phyloP scores from a whole-genome alignment of 2,113 vertebrate species.

The Peromyscus maniculatus region DNA sequence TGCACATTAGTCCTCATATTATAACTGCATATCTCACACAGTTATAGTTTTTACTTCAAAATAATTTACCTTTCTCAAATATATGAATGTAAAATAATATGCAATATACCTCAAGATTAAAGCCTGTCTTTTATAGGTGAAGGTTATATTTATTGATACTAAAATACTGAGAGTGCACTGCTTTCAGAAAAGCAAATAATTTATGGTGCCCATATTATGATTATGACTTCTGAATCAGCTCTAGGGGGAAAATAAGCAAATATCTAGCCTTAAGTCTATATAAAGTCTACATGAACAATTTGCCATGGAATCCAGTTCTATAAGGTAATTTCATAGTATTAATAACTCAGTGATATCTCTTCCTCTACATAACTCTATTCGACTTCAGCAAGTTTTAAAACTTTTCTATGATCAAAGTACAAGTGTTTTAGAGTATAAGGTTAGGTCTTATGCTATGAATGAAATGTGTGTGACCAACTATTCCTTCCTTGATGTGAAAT shows the following conservation, averaged over 20 bases:
- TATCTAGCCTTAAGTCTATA: neutral
- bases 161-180: neutral
- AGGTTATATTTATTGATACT: neutral
- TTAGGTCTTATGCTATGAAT: neutral
- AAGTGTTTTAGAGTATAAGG: neutral
- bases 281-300: neutral
- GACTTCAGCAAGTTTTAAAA: conserved; percentile 32
- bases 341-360: neutral
- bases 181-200: neutral
- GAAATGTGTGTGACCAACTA: conserved; percentile 18
- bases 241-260: conserved; percentile 9
- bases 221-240: neutral
- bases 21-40: neutral
- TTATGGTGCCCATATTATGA: neutral
- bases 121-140: neutral
- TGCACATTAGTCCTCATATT: neutral
- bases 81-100: neutral
- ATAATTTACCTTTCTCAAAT: conserved; percentile 1
- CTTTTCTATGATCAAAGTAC: conserved; percentile 37
- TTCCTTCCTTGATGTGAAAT: conserved; percentile 46
- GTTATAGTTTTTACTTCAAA: neutral
- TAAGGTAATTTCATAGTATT: neutral
- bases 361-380: neutral
- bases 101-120: neutral
- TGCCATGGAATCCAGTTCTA: neutral